Evolutionary conservation across 2,113 vertebrate genomes (phyloP).

Genomic region (Ovis canadensis): DNA sequence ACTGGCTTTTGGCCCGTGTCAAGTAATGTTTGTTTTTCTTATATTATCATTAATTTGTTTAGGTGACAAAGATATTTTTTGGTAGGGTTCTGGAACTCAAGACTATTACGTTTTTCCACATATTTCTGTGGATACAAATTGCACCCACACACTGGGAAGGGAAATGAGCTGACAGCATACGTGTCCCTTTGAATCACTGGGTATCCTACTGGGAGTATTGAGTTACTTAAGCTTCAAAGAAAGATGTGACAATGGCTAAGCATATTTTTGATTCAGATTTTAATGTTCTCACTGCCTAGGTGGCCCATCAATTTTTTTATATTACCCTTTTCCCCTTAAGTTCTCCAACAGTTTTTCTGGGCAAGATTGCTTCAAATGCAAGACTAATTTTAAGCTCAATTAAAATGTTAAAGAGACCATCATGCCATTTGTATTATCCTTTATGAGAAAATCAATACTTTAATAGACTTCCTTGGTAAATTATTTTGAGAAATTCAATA

Average conservation of each 20-base stretch:
- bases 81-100: neutral
- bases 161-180: slow-evolving; percentile 53
- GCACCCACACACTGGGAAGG: neutral
- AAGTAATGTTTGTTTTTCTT: slow-evolving; percentile 36
- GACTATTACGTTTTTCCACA: neutral
- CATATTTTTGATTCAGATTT: slow-evolving; percentile 68
- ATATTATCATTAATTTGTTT: slow-evolving; percentile 25
- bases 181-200: slow-evolving; percentile 49
- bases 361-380: slow-evolving; percentile 59
- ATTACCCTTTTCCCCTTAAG: slow-evolving; percentile 34
- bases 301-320: slow-evolving; percentile 72
- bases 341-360: slow-evolving; percentile 48
- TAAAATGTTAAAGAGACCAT: slow-evolving; percentile 70
- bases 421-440: slow-evolving; percentile 54
- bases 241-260: slow-evolving; percentile 63
- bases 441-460: slow-evolving; percentile 62
- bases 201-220: slow-evolving; percentile 50
- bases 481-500: slow-evolving; percentile 67
- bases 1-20: neutral
- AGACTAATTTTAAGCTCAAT: slow-evolving; percentile 69
- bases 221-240: slow-evolving; percentile 71
- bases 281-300: slow-evolving; percentile 60
- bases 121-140: slow-evolving; percentile 56
- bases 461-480: slow-evolving; percentile 66
- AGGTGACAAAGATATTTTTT: neutral